Conservation (phyloP, 2,888 invertebrate genomes). For the Cepaea hortensis region DNA sequence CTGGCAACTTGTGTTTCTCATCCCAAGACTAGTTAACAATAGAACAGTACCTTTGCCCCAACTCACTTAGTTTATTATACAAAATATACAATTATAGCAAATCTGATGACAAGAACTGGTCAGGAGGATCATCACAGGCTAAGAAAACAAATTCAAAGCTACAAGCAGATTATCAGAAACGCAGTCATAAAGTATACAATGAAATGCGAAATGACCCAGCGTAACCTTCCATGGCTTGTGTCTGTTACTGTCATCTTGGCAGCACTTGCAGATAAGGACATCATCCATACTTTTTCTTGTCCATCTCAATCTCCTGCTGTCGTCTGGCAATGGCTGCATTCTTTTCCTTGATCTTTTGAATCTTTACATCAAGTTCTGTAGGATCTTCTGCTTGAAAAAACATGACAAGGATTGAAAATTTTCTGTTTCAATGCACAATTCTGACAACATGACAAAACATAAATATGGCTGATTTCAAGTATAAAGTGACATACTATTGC, state of each 20-base stretch:
- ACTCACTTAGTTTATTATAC: no score
- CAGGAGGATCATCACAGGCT: no score
- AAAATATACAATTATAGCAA: no score
- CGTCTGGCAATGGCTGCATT: slow-evolving; percentile 66
- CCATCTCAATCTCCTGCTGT: slow-evolving; percentile 63
- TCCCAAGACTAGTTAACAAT: no score
- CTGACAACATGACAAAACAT: neutral
- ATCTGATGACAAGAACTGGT: no score
- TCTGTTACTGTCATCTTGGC: neutral
- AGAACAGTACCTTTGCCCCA: no score
- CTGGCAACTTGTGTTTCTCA: no score
- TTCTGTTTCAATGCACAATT: slow-evolving; percentile 16
- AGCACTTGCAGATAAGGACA: neutral
- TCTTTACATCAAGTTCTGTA: slow-evolving; percentile 61
- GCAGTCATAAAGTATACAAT: neutral
- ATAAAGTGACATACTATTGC: neutral
- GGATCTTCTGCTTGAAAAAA: slow-evolving; percentile 49
- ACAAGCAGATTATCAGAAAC: neutral
- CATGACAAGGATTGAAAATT: slow-evolving; percentile 42
- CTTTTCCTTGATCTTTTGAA: slow-evolving; percentile 64
- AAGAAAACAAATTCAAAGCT: neutral
- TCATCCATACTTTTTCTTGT: slow-evolving; percentile 67
- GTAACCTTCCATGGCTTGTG: slow-evolving; percentile 5
- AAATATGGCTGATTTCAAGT: neutral
- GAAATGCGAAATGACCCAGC: neutral